phyloP scores from a whole-genome alignment of 2,888 invertebrate genomes.

The Amiota mariae region DNA sequence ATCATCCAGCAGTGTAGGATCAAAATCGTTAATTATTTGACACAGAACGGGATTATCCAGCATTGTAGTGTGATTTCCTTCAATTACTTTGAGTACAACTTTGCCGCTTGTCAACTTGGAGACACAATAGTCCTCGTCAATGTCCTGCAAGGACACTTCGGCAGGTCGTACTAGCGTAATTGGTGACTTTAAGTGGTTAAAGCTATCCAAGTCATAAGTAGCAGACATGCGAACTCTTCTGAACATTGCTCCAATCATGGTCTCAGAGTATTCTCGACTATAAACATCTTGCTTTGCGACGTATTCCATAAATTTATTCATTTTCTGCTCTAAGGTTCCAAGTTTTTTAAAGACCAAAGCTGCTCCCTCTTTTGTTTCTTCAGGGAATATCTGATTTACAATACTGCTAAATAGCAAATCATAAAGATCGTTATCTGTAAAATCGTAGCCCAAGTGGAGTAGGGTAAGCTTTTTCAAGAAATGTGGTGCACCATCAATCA shows the following conservation, averaged over 20 bases:
- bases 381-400: conserved; percentile 67
- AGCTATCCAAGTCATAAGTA: conserved; percentile 73
- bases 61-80: conserved; percentile 83
- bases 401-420: conserved; percentile 64
- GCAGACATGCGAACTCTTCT: conserved; percentile 76
- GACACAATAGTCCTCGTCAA: conserved; percentile 81
- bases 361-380: conserved; percentile 63
- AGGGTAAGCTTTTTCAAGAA: conserved; percentile 76
- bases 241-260: conserved; percentile 73
- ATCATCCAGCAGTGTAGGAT: conserved; percentile 67
- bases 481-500: conserved; percentile 88
- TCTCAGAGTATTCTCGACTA: conserved; percentile 72
- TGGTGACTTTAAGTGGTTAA: conserved; percentile 75
- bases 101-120: conserved; percentile 76
- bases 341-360: conserved; percentile 75
- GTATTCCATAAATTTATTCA: conserved; percentile 74
- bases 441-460: conserved; percentile 61
- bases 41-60: conserved; percentile 79
- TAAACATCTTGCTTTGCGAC: conserved; percentile 72
- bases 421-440: conserved; percentile 65
- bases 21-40: conserved; percentile 77
- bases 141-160: conserved; percentile 75
- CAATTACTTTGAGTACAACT: conserved; percentile 78
- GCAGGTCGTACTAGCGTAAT: conserved; percentile 80
- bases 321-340: conserved; percentile 77